Percentiles rank a stretch among this genome's conserved stretches.
Conservation (phyloP, 2,113 vertebrate species). For the Deroptyus accipitrinus region DNA sequence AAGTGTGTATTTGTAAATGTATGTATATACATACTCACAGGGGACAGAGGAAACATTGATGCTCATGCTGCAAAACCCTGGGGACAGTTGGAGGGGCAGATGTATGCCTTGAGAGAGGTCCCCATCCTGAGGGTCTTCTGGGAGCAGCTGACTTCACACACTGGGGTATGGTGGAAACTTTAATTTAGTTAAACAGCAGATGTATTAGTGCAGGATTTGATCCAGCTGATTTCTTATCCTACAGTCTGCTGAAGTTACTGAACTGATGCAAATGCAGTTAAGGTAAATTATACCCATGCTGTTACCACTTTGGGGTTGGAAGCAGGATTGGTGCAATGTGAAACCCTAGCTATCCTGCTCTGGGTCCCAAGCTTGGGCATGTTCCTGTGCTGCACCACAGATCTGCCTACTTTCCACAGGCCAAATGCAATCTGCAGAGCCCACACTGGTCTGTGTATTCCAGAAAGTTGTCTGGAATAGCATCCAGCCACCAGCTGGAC, state of each 20-base stretch:
- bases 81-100: not conserved
- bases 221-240: not conserved
- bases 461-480: not conserved
- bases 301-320: not conserved
- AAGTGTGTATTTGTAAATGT: not conserved
- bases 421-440: not conserved
- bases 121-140: not conserved
- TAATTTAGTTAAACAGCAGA: not conserved
- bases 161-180: not conserved
- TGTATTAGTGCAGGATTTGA: not conserved
- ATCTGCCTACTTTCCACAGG: not conserved
- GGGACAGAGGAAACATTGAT: not conserved
- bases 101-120: not conserved
- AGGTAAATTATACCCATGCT: not conserved
- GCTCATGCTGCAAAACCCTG: not conserved
- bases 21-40: not conserved
- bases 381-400: not conserved
- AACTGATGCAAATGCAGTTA: not conserved
- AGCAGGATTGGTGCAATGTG: not conserved
- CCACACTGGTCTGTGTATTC: not conserved
- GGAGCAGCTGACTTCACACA: not conserved
- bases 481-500: accelerated
- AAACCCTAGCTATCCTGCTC: not conserved
- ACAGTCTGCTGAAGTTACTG: not conserved
- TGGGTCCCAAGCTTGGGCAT: not conserved